Conservation (phyloP, 1,140 invertebrate genomes). For the Megalonaias nervosa region DNA sequence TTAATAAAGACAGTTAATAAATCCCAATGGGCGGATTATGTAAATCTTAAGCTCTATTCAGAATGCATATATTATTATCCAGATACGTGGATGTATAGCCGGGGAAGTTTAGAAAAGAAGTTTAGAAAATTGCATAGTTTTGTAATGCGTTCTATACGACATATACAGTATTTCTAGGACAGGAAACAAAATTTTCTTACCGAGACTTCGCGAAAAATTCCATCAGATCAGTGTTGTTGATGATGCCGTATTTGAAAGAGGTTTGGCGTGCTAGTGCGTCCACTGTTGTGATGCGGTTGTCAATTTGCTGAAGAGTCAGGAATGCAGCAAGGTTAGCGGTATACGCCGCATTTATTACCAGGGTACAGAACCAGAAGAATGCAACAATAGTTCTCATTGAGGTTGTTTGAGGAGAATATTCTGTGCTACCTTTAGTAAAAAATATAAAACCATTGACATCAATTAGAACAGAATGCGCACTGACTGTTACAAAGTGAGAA, state of each 20-base stretch:
- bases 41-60: too few relatives aligned
- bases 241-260: conserved; percentile 62
- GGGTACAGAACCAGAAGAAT: conserved; percentile 70
- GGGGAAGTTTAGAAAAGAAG: too few relatives aligned
- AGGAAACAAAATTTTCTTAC: conserved; percentile 4
- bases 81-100: too few relatives aligned
- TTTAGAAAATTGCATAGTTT: too few relatives aligned
- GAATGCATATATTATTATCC: too few relatives aligned
- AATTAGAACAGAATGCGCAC: conserved; percentile 1
- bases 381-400: conserved; percentile 66
- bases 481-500: not conserved
- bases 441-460: not conserved
- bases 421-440: conserved; percentile 79
- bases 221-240: conserved; percentile 55
- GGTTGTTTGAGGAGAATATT: conserved; percentile 64
- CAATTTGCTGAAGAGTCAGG: conserved; percentile 69
- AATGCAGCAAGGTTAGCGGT: conserved; percentile 72
- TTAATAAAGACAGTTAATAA: too few relatives aligned
- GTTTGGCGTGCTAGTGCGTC: conserved; percentile 66
- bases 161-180: not conserved
- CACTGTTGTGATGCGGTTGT: conserved; percentile 65
- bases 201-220: conserved; percentile 46
- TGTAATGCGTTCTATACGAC: too few relatives aligned
- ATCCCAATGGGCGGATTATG: too few relatives aligned
- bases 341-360: conserved; percentile 71